Evolutionary conservation across 1,140 invertebrate species (phyloP), one percentile per base, ranked within the genome.

Genomic region (Caerostris extrusa): DNA sequence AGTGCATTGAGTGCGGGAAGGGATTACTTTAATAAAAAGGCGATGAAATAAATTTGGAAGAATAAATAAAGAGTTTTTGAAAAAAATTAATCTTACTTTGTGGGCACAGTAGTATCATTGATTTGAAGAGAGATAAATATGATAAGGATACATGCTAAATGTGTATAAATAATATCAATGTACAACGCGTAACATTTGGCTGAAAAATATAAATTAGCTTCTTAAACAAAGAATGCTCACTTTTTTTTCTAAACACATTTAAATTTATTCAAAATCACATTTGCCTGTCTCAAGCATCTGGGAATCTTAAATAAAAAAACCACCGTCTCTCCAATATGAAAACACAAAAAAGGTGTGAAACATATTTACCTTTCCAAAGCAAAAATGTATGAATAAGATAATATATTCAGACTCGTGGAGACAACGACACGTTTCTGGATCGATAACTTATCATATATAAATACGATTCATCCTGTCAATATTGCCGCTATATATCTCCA

Each of bases 391-490:
- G 34, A 77, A 19, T 53, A 53, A 50, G 34, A 77, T 77, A 77
- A 77, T 77, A 53, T 77, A 77, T 77, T 77, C 71, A 77, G 7
- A 10, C 10, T 50, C 50, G 50, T 77, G n/a, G n/a, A 77, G 71
- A 77, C 71, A 77, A 53, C 71, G 8, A 5, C 71, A 50, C 34
- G 19, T 77, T 34, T 10, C 3, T 10, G 71, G 50, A 77, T 77
- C 71, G 71, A 77, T 77, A 77, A 77, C 71, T 77, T 77, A 77
- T 77, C 71, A 77, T 77, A 77, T 77, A 77, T 77, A 77, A 77
- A 77, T 77, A 77, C 71, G 53, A 77, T 77, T 77, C 34, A 12
- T 77, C 71, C 34, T 77, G 71, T 77, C 71, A 77, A 77, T 77
- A 77, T 77, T 77, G 50, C 50, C 50, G 34, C 53, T 34, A 34